Evolutionary conservation across 2,888 invertebrate genomes (phyloP).

Genomic region (Ectropis crepuscularia): DNA sequence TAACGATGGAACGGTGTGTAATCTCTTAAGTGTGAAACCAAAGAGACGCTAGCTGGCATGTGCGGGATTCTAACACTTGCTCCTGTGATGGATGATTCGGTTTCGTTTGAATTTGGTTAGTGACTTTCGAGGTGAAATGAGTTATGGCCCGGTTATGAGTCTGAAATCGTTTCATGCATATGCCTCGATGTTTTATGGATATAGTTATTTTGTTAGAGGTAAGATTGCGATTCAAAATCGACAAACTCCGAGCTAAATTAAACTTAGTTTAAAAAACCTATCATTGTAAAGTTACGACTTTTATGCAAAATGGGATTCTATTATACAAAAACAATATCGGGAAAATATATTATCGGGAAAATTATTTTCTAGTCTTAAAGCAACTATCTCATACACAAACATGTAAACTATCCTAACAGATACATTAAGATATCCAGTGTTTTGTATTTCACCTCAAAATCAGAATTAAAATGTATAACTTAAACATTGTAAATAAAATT

Average conservation of each 20-base stretch:
- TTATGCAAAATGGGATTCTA: slow-evolving; percentile 25
- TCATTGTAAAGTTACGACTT: slow-evolving; percentile 11
- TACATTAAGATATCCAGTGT: slow-evolving; percentile 29
- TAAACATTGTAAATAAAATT: slow-evolving; percentile 51
- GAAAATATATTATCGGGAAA: slow-evolving; percentile 30
- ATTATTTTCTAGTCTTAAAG: slow-evolving; percentile 42
- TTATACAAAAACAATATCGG: slow-evolving; percentile 23
- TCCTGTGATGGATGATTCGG: slow-evolving; percentile 37
- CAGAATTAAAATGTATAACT: slow-evolving; percentile 35
- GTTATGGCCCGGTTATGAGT: slow-evolving; percentile 7
- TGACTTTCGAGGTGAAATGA: slow-evolving; percentile 31
- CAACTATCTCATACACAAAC: slow-evolving; percentile 15
- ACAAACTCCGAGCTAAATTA: slow-evolving; percentile 7
- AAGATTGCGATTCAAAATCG: slow-evolving; percentile 23
- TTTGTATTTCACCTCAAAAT: slow-evolving; percentile 44
- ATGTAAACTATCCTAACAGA: slow-evolving; percentile 16
- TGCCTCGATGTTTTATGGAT: background rate
- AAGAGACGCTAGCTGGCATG: slow-evolving; percentile 64
- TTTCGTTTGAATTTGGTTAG: slow-evolving; percentile 31
- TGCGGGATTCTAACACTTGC: slow-evolving; percentile 44
- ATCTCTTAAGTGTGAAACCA: slow-evolving; percentile 71
- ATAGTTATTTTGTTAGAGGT: background rate
- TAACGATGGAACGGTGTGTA: slow-evolving; percentile 46
- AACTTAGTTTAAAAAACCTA: slow-evolving; percentile 10
- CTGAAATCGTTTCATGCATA: slow-evolving; percentile 1